Base-by-base conservation (phyloP, 2,113 vertebrate species). In the Esox niger region DNA sequence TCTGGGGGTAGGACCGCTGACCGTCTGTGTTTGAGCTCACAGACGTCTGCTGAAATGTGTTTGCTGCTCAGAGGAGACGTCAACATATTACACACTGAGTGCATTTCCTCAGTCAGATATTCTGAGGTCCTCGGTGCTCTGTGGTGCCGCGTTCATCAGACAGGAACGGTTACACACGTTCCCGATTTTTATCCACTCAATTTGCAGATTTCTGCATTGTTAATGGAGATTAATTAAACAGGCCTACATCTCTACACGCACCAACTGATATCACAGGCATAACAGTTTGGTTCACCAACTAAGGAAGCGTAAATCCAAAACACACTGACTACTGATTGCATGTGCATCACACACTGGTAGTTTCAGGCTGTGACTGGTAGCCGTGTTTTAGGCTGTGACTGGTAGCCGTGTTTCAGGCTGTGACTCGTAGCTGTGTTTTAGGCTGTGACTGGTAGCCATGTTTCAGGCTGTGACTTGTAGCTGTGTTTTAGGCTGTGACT, bases 11-110 rank as follows among this genome's bases (percentile, higher is more conserved):
- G 31, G 23, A 31, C 15, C 59, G n/a, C n/a, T n/a, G n/a, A n/a
- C 15, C 59, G 32, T 61, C 35, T 61, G 59, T 61, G 59, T 61
- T 61, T 61, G 30, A n/a, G 59, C 59, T 11, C 31, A 33, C 32
- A 35, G 21, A 61, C 25, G 59, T 61, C 59, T 61, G 59, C 35
- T 31, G 4, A 61, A 31, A 32, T 30, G 59, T 61, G 59, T 31
- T 61, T 32, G 9, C 27, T 61, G 7, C 38, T 17, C 17, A 4
- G 17, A 43, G 25, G 25, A 38, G 59, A 61, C 32, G 33, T 61
- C 31, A 23, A 21, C 59, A 20, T 20, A n/a, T 61, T 6, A 25
- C 7, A 8, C 59, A n/a, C 32, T 2, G 25, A 25, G 32, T 61
- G 32, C 23, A 38, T 35, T 38, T 21, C 17, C 59, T 25, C 8